Conservation (phyloP, 2,797 vertebrate genomes). For the Aplochiton taeniatus region DNA sequence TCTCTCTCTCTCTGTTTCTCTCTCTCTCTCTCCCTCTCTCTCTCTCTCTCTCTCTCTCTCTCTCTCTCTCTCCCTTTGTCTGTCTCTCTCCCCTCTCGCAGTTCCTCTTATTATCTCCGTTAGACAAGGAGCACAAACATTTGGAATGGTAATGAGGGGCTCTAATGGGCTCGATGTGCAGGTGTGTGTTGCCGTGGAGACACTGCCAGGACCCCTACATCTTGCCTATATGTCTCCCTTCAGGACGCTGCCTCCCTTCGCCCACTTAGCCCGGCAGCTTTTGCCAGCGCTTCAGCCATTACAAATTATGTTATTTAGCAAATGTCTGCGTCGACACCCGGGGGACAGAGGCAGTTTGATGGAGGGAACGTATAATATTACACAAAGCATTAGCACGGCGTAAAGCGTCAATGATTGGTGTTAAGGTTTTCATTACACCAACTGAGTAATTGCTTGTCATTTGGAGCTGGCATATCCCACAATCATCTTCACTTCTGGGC, state of each 20-base stretch:
- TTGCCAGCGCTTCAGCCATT: conserved; percentile 75
- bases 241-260: conserved; percentile 54
- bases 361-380: conserved; percentile 78
- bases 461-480: conserved; percentile 79
- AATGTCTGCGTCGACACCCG: conserved; percentile 75
- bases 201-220: conserved; percentile 42
- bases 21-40: background rate
- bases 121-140: conserved; percentile 58
- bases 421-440: conserved; percentile 84
- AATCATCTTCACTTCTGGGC: conserved; percentile 78
- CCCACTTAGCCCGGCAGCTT: conserved; percentile 69
- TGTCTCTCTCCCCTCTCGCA: background rate
- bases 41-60: background rate
- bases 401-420: conserved; percentile 80
- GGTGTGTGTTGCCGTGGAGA: conserved; percentile 34
- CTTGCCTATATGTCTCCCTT: conserved; percentile 47
- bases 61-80: too few species aligned
- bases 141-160: conserved; percentile 65
- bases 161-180: conserved; percentile 60
- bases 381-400: conserved; percentile 77
- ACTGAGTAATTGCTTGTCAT: conserved; percentile 84
- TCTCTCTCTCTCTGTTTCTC: background rate
- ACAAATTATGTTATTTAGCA: conserved; percentile 85
- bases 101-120: conserved; percentile 42
- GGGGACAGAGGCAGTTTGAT: conserved; percentile 66